phyloP scores from a whole-genome alignment of 2,888 invertebrate species.

The Drosophila pseudotakahashii region DNA sequence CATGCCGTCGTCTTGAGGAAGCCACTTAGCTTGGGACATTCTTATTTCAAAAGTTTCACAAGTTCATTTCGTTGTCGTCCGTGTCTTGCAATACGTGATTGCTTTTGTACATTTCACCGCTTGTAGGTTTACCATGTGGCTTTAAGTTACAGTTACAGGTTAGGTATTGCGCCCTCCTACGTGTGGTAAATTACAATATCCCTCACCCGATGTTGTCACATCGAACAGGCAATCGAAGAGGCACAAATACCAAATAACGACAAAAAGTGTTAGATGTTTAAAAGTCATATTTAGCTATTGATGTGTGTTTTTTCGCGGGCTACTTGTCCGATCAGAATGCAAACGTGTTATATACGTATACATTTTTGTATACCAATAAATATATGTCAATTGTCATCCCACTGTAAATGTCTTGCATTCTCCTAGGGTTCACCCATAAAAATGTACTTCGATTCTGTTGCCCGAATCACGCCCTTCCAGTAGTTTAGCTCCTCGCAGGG shows the following conservation, averaged over 20 bases:
- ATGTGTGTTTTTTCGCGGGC: background rate
- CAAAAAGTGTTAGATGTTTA: background rate
- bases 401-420: background rate
- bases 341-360: no score
- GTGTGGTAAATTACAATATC: constrained; percentile 46
- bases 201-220: constrained; percentile 54
- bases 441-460: background rate
- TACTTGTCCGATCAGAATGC: no score
- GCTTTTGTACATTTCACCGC: constrained; percentile 38
- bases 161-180: constrained; percentile 50
- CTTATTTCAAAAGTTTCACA: constrained; percentile 47
- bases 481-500: constrained; percentile 7
- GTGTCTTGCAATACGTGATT: constrained; percentile 39
- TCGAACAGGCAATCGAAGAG: constrained; percentile 33
- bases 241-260: background rate
- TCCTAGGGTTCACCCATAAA: background rate
- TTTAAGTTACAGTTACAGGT: constrained; percentile 4
- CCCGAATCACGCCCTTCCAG: constrained; percentile 22
- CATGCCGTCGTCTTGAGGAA: constrained; percentile 6
- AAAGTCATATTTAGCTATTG: background rate
- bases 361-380: no score
- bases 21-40: constrained; percentile 45
- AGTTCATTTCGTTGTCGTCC: constrained; percentile 23
- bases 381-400: no score
- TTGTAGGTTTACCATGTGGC: constrained; percentile 10